phyloP scores from a whole-genome alignment of 1,140 invertebrate genomes.

The Diuraphis noxia region DNA sequence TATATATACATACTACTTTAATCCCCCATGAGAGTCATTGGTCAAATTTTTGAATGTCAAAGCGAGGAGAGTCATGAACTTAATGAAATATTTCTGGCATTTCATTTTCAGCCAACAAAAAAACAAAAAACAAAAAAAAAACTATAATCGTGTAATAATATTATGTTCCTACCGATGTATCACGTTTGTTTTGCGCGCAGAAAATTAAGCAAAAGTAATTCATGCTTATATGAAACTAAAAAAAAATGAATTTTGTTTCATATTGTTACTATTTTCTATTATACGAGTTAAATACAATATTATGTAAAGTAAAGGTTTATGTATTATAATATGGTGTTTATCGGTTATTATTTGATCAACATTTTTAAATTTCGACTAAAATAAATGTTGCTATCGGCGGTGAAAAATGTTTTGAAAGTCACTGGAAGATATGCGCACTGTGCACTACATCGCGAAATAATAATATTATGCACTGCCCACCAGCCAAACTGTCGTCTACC shows the following conservation, averaged over 20 bases:
- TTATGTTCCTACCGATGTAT: not conserved
- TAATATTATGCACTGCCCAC: not conserved
- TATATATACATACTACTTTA: not conserved
- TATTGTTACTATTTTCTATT: not conserved
- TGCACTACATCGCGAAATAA: not conserved
- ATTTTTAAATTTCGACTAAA: not conserved
- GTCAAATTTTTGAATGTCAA: conserved; percentile 31
- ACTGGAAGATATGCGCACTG: not conserved
- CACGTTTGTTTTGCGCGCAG: not conserved
- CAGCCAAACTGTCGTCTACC: not conserved
- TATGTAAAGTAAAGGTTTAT: not conserved
- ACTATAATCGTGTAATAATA: not conserved
- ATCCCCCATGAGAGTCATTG: conserved; percentile 4
- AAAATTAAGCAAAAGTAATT: conserved; percentile 1
- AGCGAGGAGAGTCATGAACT: not conserved
- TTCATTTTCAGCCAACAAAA: not conserved
- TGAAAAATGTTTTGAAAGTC: not conserved
- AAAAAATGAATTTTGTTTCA: not conserved
- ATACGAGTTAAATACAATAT: not conserved
- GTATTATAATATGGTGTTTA: not conserved
- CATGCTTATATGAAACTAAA: not conserved
- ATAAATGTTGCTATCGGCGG: not conserved
- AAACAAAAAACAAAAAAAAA: not conserved
- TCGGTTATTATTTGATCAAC: not conserved
- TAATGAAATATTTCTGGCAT: conserved; percentile 1